Evolutionary conservation across 2,113 vertebrate species (phyloP).

Genomic region (Limnothrissa miodon): DNA sequence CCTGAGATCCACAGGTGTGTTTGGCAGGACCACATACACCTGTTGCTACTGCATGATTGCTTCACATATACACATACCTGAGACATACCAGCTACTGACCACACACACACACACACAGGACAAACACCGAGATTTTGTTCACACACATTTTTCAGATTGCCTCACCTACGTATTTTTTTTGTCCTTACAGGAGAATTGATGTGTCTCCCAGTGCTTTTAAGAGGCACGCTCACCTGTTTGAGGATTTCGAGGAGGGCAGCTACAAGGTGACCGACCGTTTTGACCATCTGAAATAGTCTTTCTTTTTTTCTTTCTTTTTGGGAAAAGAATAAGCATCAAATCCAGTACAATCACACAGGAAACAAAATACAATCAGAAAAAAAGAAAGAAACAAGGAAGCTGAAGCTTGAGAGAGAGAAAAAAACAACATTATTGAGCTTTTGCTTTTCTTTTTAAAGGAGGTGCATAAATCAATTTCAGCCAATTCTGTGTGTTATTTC

Average conservation of each 20-base stretch:
- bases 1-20: constrained; percentile 97
- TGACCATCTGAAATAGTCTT: constrained; percentile 63
- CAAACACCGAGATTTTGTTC: background rate
- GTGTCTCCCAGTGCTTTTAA: constrained; percentile 99
- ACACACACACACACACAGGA: background rate
- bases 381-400: constrained; percentile 44
- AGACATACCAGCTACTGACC: background rate
- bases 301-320: background rate
- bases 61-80: background rate
- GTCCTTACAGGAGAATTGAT: constrained; percentile 89
- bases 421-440: constrained; percentile 82
- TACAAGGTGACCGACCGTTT: constrained; percentile 94
- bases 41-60: background rate
- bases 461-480: constrained; percentile 95
- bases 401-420: constrained; percentile 50
- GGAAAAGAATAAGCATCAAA: background rate
- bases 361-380: constrained; percentile 40
- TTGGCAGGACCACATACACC: constrained; percentile 5
- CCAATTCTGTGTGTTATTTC: constrained; percentile 96
- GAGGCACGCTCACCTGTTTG: constrained; percentile 95
- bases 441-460: constrained; percentile 98
- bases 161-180: background rate
- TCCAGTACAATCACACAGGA: background rate
- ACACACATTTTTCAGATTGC: background rate
- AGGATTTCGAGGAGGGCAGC: constrained; percentile 87